Percentiles rank a stretch among this genome's conserved stretches.
These are phyloP conservation scores for Prorops nasuta DNA, from an alignment of 1,140 invertebrate species.

Conservation along the genomic window DNA sequence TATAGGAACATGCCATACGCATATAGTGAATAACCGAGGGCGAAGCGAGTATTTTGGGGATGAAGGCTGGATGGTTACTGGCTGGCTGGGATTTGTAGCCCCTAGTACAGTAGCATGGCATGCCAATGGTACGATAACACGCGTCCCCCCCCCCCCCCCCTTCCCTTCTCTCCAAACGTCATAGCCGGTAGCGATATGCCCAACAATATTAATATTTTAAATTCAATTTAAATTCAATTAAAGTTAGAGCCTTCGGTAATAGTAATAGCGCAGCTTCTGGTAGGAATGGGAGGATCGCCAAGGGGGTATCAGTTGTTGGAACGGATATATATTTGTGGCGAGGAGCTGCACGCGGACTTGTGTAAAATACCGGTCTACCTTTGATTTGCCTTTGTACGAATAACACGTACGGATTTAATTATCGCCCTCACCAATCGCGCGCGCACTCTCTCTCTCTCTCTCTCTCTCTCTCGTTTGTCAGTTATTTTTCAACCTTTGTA, in stretches of 20 bases:
- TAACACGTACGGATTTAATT: slow-evolving; percentile 13
- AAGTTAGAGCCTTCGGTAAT: slow-evolving; percentile 22
- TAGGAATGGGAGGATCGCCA: not conserved
- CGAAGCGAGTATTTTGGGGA: no score
- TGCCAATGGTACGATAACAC: slow-evolving; percentile 16
- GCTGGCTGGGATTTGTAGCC: no score
- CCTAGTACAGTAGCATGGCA: slow-evolving; percentile 5
- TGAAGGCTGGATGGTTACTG: no score
- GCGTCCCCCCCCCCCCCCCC: no score
- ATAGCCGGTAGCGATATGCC: slow-evolving; percentile 10
- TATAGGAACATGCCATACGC: no score
- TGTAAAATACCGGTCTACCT: not conserved
- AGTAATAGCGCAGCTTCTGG: not conserved
- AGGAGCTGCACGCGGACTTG: not conserved
- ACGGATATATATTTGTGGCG: not conserved
- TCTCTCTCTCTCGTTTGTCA: not conserved
- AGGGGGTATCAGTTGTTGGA: not conserved
- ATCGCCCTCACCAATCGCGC: slow-evolving; percentile 3
- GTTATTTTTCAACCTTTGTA: not conserved
- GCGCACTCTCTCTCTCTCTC: not conserved
- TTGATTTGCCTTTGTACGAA: slow-evolving; percentile 12
- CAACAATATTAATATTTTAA: slow-evolving; percentile 43
- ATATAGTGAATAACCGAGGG: no score
- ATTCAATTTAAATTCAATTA: slow-evolving; percentile 52
- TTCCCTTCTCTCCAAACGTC: slow-evolving; percentile 4